Evolutionary conservation across 2,888 invertebrate species (phyloP), one percentile per base, ranked within the genome.

Genomic region (Limenitis camilla): DNA sequence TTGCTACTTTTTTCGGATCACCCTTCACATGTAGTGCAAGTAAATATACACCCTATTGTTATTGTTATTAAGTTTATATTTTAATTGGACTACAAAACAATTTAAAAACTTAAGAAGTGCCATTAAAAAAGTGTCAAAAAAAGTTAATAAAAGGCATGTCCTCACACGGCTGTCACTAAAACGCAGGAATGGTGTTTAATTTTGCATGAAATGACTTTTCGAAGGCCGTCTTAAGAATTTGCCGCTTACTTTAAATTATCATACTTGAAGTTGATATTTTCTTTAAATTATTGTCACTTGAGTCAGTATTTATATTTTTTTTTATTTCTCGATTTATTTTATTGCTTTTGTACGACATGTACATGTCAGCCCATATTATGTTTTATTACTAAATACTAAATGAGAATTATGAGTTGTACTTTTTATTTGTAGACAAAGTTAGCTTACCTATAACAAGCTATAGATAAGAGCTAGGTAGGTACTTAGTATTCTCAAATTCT

Each of bases 131-230:
- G 52, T 47, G 49, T 49, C 49, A 52, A 57, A 55, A 55, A 51
- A 55, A 49, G 49, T 49, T 52, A 55, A 57, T 55, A 55, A 49
- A 41, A 27, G 45, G 35, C 40, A 28, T 40, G 52, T 52, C 53
- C 46, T 42, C 46, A 53, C 38, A 46, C 42, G 33, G 39, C 46
- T 56, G 53, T 53, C 55, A 56, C 42, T 52, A 56, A 52, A 43
- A 44, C 50, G 52, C 47, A 44, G 47, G 67, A 74, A 69, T 67
- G 66, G 45, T 38, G 36, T 68, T 77, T 80, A 81, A 82, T 79
- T 80, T 82, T 72, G 82, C 82, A 78, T 82, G 82, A 81, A 81
- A 81, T 82, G 71, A 81, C 76, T 79, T 77, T 62, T 56, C 60
- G 61, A 53, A 57, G 55, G 51, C 48, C 53, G 52, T 59, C 59